These are phyloP conservation scores for Hemiscyllium ocellatum DNA, from an alignment of 2,113 vertebrate genomes.

Conservation along the genomic window DNA sequence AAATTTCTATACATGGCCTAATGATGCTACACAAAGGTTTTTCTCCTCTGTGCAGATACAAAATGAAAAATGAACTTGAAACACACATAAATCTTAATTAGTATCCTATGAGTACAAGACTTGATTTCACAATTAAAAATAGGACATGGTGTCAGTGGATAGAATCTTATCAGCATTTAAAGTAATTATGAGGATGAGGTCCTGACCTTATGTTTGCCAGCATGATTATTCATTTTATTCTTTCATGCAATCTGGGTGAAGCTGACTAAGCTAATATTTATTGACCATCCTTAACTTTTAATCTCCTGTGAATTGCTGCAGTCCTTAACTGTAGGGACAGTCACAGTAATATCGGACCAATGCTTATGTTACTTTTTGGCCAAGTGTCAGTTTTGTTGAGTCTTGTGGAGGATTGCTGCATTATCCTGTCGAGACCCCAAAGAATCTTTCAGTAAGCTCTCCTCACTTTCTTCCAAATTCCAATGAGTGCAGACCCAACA, in stretches of 20 bases:
- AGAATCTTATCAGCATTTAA: neutral
- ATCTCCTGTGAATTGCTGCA: neutral
- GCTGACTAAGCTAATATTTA: neutral
- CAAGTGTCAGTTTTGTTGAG: too few relatives aligned
- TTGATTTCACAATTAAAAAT: neutral
- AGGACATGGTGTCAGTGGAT: neutral
- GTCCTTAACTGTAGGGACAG: neutral
- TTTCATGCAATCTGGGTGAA: neutral
- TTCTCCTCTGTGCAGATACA: neutral
- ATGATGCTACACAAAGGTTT: neutral
- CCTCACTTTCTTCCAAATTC: too few relatives aligned
- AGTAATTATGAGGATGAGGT: neutral
- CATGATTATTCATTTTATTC: neutral
- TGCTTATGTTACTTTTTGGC: too few relatives aligned
- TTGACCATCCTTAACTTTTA: too few relatives aligned
- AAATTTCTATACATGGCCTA: neutral
- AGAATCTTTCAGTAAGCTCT: too few relatives aligned
- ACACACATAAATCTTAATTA: neutral
- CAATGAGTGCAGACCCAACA: too few relatives aligned
- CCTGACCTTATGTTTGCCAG: neutral
- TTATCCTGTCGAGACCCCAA: too few relatives aligned
- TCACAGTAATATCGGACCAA: too few relatives aligned
- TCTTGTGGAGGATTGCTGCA: too few relatives aligned
- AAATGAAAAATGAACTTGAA: constrained; percentile 2
- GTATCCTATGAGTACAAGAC: neutral